Conservation (phyloP, 2,797 vertebrate species). For the Acanthurus leucopareius region DNA sequence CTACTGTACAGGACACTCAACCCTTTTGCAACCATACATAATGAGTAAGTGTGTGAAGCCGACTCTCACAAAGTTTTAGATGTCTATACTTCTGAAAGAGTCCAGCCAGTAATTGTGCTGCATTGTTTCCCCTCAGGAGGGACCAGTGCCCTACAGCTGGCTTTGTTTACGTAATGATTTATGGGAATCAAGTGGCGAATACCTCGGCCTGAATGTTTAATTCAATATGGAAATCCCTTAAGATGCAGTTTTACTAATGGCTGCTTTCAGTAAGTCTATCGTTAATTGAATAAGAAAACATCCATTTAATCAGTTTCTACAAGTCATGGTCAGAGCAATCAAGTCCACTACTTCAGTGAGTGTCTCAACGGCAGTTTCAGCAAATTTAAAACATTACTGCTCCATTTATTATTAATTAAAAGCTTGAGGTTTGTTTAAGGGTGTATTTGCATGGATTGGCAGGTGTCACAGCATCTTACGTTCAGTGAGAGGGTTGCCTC, state of each 20-base stretch:
- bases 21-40: neutral
- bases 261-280: constrained; percentile 15
- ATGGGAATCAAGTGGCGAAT: constrained; percentile 33
- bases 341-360: constrained; percentile 3
- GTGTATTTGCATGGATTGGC: neutral
- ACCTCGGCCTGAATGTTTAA: constrained; percentile 29
- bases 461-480: neutral
- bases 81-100: neutral
- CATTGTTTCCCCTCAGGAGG: neutral
- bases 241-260: constrained; percentile 15
- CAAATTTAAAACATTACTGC: neutral
- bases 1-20: neutral
- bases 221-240: constrained; percentile 36
- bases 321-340: neutral
- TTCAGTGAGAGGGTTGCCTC: no score
- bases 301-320: neutral
- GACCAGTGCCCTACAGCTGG: neutral
- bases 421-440: neutral
- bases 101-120: constrained; percentile 20
- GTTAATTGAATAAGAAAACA: neutral
- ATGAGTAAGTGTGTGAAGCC: neutral
- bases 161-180: constrained; percentile 55
- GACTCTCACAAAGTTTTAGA: neutral
- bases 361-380: neutral
- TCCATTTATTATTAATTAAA: neutral